phyloP scores from a whole-genome alignment of 2,797 vertebrate genomes.

The Chelmon rostratus region DNA sequence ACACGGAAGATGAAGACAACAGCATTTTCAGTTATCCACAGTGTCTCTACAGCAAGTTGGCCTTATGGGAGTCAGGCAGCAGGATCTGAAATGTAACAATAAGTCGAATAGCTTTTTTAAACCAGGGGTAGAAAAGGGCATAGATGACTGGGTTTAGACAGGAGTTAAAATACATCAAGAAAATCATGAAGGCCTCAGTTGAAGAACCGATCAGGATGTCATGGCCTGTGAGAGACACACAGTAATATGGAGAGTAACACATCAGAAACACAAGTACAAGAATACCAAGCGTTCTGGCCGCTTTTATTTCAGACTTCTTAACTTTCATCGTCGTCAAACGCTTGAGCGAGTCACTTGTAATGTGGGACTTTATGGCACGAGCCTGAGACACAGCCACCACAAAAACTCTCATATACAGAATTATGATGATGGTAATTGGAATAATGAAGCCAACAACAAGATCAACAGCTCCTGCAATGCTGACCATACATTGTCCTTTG shows the following conservation, averaged over 20 bases:
- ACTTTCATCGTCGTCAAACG: not conserved
- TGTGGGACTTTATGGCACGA: slow-evolving; percentile 17
- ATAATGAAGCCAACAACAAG: not conserved
- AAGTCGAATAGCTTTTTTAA: slow-evolving; percentile 21
- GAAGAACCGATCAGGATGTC: not conserved
- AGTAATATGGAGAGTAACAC: slow-evolving; percentile 59
- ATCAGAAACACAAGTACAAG: slow-evolving; percentile 47
- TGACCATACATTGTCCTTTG: slow-evolving; percentile 55
- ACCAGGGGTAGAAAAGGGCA: slow-evolving; percentile 48
- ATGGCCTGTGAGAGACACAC: slow-evolving; percentile 3
- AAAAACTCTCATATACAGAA: slow-evolving; percentile 13
- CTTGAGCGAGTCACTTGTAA: not conserved
- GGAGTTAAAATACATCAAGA: slow-evolving; percentile 60
- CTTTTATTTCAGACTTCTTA: slow-evolving; percentile 32
- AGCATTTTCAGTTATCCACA: not conserved
- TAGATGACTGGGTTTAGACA: slow-evolving; percentile 50
- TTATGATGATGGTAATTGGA: not conserved
- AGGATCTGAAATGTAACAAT: slow-evolving; percentile 33
- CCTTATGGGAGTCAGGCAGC: slow-evolving; percentile 12
- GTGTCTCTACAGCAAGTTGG: slow-evolving; percentile 15
- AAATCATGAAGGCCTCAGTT: slow-evolving; percentile 4
- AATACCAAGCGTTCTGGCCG: slow-evolving; percentile 4
- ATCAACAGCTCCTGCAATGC: not conserved
- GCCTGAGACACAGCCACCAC: too few species aligned
- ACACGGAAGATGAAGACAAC: not conserved